Conservation (phyloP, 2,797 vertebrate genomes). For the Craterocephalus amniculus region DNA sequence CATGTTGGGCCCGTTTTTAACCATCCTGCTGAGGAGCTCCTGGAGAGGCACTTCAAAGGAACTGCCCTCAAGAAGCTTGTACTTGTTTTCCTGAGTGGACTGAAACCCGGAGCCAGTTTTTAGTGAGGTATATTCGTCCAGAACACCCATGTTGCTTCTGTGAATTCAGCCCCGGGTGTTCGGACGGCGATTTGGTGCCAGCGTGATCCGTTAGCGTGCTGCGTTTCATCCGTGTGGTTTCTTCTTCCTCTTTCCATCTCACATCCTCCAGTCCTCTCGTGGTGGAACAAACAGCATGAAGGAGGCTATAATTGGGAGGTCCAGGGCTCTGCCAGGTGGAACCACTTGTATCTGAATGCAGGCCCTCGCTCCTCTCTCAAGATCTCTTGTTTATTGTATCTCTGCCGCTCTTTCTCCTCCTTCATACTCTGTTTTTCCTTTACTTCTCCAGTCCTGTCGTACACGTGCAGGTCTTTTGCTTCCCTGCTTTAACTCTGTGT, state of each 20-base stretch:
- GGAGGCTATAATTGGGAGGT: conserved; percentile 81
- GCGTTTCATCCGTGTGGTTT: conserved; percentile 42
- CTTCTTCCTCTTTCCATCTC: conserved; percentile 63
- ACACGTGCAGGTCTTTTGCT: conserved; percentile 1
- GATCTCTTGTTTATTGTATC: conserved; percentile 55
- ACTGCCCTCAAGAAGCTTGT: not conserved
- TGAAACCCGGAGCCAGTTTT: not conserved
- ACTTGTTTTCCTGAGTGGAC: conserved; percentile 8
- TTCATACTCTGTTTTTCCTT: conserved; percentile 25
- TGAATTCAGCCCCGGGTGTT: conserved; percentile 1
- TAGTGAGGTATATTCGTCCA: not conserved
- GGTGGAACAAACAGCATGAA: conserved; percentile 74
- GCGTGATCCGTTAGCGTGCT: conserved; percentile 23
- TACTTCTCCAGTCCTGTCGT: conserved; percentile 12
- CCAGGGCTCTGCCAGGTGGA: conserved; percentile 84
- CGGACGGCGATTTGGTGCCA: conserved; percentile 4
- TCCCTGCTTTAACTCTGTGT: not conserved
- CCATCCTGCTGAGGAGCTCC: not conserved
- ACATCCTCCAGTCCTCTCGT: conserved; percentile 45
- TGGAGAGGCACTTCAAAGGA: not conserved
- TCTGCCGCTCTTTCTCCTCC: conserved; percentile 39
- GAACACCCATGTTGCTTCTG: not conserved
- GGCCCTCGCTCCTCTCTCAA: conserved; percentile 59
- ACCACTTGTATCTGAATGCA: conserved; percentile 82
- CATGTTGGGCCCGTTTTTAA: not conserved